Base-by-base conservation (phyloP, 1,140 invertebrate species). In the Drosophila sulfurigaster region DNA sequence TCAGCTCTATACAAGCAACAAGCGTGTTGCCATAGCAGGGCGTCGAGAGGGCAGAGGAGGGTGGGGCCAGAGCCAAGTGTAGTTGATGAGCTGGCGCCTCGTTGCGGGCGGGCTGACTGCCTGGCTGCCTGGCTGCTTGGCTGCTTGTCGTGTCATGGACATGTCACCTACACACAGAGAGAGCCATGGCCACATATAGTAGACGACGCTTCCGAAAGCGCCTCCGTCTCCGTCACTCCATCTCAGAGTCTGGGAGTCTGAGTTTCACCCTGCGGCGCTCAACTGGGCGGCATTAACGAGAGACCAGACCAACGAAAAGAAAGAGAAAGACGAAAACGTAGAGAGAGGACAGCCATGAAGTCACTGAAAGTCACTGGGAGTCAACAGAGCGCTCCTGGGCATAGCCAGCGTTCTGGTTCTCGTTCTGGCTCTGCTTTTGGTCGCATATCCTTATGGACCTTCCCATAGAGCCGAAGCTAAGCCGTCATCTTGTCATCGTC, bases 61-160 rank as follows among this genome's bases (percentile, higher is more conserved):
- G 15, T 8, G 41, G 11, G 48, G 38, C 4, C 16, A 28, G 5
- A 46, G 16, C 15, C 38, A 48, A 65, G 66, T 71, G 65, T 78
- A 74, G 79, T 62, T 88, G 85, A 88, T 88, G 80, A 88, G 85
- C 75, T 88, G 85, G 85, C 85, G 85, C 85, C 85, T 73, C 74
- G 56, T 75, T 64, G 73, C 73, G 67, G 59, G 73, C 67, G 59
- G 59, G 58, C 28, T 75, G 72, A 8, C 32, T 32, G 30, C 5
- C 30, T 38, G 35, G 67, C 67, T 52, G 59, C 51, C 28, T 75
- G 72, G 30, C 30, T 7, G 30, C 5, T 7, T 38, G 35, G 20
- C 20, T 20, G 3, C 20, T 63, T 67, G 67, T 82, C 57, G 56
- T 77, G 76, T 77, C 77, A 80, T 57, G 76, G 62, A 79, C 77